phyloP scores from a whole-genome alignment of 2,797 vertebrate species.

The Labroides dimidiatus region DNA sequence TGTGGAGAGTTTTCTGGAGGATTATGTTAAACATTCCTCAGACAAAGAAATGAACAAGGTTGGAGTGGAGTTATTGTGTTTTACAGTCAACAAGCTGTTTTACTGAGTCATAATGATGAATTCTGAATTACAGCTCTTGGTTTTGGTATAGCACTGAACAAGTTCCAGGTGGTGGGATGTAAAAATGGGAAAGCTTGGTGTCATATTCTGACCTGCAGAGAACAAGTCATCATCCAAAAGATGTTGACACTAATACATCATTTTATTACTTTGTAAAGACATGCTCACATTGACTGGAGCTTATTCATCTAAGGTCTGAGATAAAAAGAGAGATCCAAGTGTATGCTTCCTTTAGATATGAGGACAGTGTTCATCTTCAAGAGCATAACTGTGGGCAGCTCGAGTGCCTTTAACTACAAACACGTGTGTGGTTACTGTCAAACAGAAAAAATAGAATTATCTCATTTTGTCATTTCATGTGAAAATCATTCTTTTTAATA shows the following conservation, averaged over 20 bases:
- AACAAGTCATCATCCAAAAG: neutral
- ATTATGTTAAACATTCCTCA: constrained; percentile 42
- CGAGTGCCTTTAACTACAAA: too few relatives aligned
- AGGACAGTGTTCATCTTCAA: neutral
- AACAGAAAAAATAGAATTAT: too few relatives aligned
- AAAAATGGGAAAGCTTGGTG: neutral
- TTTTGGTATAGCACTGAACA: neutral
- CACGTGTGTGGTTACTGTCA: too few relatives aligned
- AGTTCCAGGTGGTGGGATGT: neutral
- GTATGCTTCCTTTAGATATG: neutral
- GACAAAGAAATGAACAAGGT: constrained; percentile 30
- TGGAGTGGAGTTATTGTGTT: constrained; percentile 8
- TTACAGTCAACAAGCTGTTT: constrained; percentile 15
- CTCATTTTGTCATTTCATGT: too few relatives aligned
- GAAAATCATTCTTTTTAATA: too few relatives aligned
- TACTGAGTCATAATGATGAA: constrained; percentile 7
- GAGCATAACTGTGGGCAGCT: neutral
- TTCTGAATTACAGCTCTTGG: constrained; percentile 8
- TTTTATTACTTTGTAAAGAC: neutral
- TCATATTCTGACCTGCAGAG: neutral
- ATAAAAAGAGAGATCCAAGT: neutral
- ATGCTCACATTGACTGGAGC: neutral
- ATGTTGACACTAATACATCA: neutral
- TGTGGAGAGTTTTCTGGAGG: constrained; percentile 18
- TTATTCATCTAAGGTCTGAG: neutral